phyloP scores from a whole-genome alignment of 1,140 invertebrate species.

The Aphelenchoides besseyi region DNA sequence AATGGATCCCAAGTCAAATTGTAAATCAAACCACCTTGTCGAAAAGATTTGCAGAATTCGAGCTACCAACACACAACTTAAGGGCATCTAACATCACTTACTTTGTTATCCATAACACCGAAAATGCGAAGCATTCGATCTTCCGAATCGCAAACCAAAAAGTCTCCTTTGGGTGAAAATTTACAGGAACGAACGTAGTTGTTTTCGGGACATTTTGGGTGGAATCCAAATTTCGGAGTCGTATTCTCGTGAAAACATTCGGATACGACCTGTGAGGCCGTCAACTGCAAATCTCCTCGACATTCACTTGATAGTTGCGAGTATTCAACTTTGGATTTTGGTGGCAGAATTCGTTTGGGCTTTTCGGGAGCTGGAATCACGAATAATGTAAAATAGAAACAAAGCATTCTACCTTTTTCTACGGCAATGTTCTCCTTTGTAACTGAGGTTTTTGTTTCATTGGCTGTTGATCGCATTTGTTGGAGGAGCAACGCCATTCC shows the following conservation, averaged over 20 bases:
- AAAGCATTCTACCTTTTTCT: not conserved
- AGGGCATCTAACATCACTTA: too few relatives aligned
- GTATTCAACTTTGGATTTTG: not conserved
- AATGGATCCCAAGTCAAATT: not conserved
- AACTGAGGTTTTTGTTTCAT: not conserved
- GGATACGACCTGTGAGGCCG: not conserved
- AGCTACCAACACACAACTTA: not conserved
- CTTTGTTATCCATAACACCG: not conserved
- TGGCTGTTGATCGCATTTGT: constrained; percentile 9
- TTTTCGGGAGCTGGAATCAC: not conserved
- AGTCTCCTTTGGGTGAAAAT: not conserved
- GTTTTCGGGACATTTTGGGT: not conserved
- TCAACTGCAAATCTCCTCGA: not conserved
- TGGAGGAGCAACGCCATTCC: not conserved
- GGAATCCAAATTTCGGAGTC: not conserved
- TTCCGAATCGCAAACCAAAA: not conserved
- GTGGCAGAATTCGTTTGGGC: not conserved
- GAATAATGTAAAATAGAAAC: not conserved
- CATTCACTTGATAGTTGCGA: not conserved
- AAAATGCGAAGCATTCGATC: constrained; percentile 1
- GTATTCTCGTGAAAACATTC: not conserved
- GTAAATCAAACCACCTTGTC: not conserved
- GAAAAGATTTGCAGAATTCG: not conserved
- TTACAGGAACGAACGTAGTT: constrained; percentile 6
- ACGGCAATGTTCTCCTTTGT: not conserved